These are phyloP conservation scores for Noctua pronuba DNA, from an alignment of 2,888 invertebrate species.

Conservation along the genomic window DNA sequence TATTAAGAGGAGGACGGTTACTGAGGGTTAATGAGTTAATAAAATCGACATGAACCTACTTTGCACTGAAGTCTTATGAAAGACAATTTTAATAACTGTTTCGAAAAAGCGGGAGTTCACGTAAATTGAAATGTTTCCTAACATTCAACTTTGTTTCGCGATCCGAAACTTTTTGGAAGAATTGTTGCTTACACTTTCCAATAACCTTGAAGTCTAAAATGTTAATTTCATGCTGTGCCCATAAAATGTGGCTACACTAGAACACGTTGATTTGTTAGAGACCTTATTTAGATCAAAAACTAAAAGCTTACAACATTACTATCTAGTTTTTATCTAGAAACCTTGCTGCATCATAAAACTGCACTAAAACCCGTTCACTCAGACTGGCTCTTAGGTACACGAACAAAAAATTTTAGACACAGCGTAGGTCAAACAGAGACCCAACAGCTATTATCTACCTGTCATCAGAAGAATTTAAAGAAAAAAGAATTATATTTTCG, in stretches of 20 bases:
- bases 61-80: constrained; percentile 34
- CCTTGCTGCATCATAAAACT: constrained; percentile 36
- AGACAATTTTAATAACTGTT: constrained; percentile 49
- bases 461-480: constrained; percentile 13
- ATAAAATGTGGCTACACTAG: constrained; percentile 19
- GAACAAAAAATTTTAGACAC: constrained; percentile 23
- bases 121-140: constrained; percentile 55
- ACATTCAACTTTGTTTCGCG: constrained; percentile 41
- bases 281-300: constrained; percentile 10
- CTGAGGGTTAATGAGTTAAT: constrained; percentile 9
- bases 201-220: constrained; percentile 42
- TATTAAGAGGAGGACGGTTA: not conserved
- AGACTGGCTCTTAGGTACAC: not conserved
- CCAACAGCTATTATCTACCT: constrained; percentile 14
- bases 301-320: constrained; percentile 32
- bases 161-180: constrained; percentile 33
- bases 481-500: constrained; percentile 22
- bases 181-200: constrained; percentile 43
- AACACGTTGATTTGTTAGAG: constrained; percentile 7
- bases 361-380: constrained; percentile 36
- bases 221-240: constrained; percentile 22
- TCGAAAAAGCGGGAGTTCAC: constrained; percentile 39
- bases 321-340: constrained; percentile 32
- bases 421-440: constrained; percentile 30
- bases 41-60: constrained; percentile 22